Conservation (phyloP, 2,888 invertebrate species). For the Cetonia aurata region DNA sequence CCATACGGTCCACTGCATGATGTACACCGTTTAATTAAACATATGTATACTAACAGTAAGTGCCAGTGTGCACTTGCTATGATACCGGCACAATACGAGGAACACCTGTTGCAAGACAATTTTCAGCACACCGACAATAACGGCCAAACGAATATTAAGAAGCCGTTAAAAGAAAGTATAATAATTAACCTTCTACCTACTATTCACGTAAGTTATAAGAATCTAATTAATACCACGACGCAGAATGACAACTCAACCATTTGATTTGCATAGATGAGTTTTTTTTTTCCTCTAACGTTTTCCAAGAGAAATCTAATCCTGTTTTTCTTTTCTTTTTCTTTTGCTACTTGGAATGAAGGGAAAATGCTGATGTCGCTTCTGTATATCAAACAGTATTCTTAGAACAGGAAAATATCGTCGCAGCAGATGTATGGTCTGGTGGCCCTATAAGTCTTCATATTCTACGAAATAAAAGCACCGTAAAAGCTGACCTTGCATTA, state of each 20-base stretch:
- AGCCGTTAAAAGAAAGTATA: slow-evolving; percentile 37
- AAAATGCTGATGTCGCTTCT: too few species aligned
- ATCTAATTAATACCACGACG: slow-evolving; percentile 14
- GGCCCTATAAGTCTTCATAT: slow-evolving; percentile 19
- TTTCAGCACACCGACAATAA: slow-evolving; percentile 16
- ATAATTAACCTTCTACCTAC: slow-evolving; percentile 15
- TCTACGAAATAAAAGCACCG: slow-evolving; percentile 18
- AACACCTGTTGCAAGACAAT: slow-evolving; percentile 24
- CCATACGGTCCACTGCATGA: too few species aligned
- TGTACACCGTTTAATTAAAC: too few species aligned
- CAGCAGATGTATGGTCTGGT: slow-evolving; percentile 1
- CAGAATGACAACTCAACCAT: not conserved
- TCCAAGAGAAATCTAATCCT: too few species aligned
- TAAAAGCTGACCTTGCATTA: slow-evolving; percentile 27
- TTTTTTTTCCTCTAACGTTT: too few species aligned
- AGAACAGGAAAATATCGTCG: slow-evolving; percentile 1
- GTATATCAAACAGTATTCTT: too few species aligned
- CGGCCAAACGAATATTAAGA: slow-evolving; percentile 26
- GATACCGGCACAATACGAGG: not conserved
- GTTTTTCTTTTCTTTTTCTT: too few species aligned
- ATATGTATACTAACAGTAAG: too few species aligned
- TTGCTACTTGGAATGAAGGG: too few species aligned
- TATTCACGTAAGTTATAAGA: too few species aligned
- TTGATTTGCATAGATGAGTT: slow-evolving; percentile 18
- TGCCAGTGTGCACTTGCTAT: too few species aligned